A percentile compares a stretch with the other conserved stretches of the same genome.
phyloP scores from a whole-genome alignment of 2,888 invertebrate genomes.

The Flexamia atlantica region DNA sequence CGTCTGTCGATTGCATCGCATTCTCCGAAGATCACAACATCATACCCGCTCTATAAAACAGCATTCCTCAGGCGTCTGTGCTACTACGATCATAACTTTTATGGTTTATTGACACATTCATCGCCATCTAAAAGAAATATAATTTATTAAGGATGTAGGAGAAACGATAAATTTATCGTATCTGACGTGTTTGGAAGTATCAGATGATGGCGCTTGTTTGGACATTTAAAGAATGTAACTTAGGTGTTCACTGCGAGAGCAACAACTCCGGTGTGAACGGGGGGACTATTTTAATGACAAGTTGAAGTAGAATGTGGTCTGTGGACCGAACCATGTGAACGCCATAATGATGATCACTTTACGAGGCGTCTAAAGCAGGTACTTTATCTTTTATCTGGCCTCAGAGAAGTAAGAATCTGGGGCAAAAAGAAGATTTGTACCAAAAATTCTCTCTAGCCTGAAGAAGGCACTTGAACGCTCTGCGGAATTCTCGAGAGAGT shows the following conservation, averaged over 20 bases:
- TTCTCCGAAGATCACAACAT: constrained; percentile 4
- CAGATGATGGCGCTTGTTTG: background rate
- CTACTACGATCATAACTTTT: constrained; percentile 13
- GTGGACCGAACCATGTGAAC: background rate
- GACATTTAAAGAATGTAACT: constrained; percentile 20
- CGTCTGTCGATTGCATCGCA: constrained; percentile 2
- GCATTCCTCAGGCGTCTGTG: constrained; percentile 8
- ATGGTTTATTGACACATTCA: constrained; percentile 31
- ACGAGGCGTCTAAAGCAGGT: background rate
- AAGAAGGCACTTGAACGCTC: no score
- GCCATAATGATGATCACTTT: constrained; percentile 6
- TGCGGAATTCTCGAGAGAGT: no score
- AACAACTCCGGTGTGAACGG: background rate
- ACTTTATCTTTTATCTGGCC: background rate
- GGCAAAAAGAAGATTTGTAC: no score
- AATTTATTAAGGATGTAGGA: constrained; percentile 3
- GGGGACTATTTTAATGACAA: background rate
- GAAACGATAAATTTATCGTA: background rate
- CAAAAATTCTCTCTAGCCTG: no score
- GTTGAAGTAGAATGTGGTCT: constrained; percentile 9
- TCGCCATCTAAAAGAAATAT: background rate
- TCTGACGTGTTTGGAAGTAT: constrained; percentile 18
- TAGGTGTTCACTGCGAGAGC: background rate
- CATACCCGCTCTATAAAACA: background rate
- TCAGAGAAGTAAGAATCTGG: no score